Percentiles rank a stretch among this genome's conserved stretches.
Evolutionary conservation across 2,797 vertebrate species (phyloP).

Genomic region (Lepus oiostolus): DNA sequence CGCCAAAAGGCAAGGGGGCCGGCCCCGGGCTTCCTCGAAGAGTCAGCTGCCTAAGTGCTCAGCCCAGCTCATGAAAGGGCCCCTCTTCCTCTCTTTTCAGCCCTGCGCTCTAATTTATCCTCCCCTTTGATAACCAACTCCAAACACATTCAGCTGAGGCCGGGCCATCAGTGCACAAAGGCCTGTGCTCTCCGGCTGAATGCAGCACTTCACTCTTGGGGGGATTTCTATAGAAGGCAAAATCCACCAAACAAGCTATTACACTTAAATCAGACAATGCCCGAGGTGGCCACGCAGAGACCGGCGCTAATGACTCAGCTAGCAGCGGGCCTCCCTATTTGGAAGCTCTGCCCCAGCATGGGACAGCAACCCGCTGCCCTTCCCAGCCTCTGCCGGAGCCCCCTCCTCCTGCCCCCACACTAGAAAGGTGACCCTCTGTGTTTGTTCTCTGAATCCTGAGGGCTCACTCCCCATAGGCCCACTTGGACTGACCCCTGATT

Average conservation of each 20-base stretch:
- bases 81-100: conserved; percentile 78
- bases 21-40: neutral
- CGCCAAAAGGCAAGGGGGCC: conserved; percentile 66
- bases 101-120: conserved; percentile 79
- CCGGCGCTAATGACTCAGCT: conserved; percentile 83
- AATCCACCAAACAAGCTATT: conserved; percentile 84
- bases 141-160: conserved; percentile 74
- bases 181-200: conserved; percentile 54
- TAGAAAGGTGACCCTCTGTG: conserved; percentile 70
- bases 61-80: conserved; percentile 70
- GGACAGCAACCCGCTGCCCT: conserved; percentile 76
- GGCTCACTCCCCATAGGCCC: neutral
- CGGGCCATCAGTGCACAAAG: conserved; percentile 74
- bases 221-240: conserved; percentile 67
- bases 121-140: conserved; percentile 84
- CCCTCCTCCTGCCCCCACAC: conserved; percentile 61
- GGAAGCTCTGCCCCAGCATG: conserved; percentile 70
- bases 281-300: conserved; percentile 74
- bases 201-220: conserved; percentile 62
- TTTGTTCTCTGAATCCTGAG: conserved; percentile 68
- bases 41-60: conserved; percentile 73
- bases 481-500: neutral
- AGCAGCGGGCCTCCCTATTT: conserved; percentile 79
- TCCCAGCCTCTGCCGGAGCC: conserved; percentile 64
- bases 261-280: conserved; percentile 85